These are phyloP conservation scores for Diachasma alloeum DNA, from an alignment of 1,140 invertebrate genomes.

Conservation along the genomic window DNA sequence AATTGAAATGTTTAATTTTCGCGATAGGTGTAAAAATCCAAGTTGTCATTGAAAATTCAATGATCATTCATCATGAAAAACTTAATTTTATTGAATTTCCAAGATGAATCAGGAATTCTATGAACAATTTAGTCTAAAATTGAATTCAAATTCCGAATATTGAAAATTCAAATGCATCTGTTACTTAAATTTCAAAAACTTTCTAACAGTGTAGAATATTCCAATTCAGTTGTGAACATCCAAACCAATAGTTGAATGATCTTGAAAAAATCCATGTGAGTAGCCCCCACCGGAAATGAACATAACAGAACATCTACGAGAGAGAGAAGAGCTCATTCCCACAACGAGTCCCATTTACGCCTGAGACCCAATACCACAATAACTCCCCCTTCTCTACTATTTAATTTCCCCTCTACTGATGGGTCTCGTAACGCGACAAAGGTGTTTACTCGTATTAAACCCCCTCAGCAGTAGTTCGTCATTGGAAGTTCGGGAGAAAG, in stretches of 20 bases:
- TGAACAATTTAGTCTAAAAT: too few species aligned
- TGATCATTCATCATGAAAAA: too few species aligned
- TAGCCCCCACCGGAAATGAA: neutral
- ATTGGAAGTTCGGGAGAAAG: slow-evolving; percentile 51
- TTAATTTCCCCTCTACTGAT: neutral
- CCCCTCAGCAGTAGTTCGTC: slow-evolving; percentile 24
- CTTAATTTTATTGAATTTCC: too few species aligned
- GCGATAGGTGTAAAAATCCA: too few species aligned
- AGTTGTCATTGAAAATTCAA: too few species aligned
- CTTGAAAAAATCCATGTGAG: neutral
- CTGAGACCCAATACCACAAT: neutral
- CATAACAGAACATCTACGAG: neutral
- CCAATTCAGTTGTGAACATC: neutral
- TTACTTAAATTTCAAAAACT: too few species aligned
- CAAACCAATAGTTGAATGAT: neutral
- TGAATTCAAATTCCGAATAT: too few species aligned
- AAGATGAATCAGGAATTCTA: too few species aligned
- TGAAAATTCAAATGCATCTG: too few species aligned
- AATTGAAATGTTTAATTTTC: too few species aligned
- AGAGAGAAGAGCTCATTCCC: too few species aligned
- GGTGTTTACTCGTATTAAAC: neutral
- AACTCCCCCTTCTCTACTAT: neutral
- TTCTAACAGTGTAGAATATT: neutral
- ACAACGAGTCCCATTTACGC: neutral
- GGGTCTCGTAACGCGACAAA: neutral